Evolutionary conservation across 2,113 vertebrate genomes (phyloP), one percentile per base, ranked within the genome.

Genomic region (Equus przewalskii): DNA sequence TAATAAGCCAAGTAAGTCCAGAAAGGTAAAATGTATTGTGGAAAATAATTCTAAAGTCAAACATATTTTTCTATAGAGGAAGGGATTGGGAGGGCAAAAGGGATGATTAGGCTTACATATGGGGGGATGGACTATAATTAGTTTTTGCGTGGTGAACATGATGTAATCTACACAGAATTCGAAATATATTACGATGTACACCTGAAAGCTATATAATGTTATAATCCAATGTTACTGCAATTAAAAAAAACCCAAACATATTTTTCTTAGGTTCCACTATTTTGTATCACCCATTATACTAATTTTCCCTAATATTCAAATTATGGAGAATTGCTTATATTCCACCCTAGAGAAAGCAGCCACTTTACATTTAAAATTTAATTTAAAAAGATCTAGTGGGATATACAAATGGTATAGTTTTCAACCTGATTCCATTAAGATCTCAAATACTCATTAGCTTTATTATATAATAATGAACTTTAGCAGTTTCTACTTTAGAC

Each of bases 11-110:
- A 96, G 56, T 73, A 92, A 82, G 22, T 70, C 96, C 13, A 69
- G 12, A 65, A 90, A 72, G 36, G 21, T 62, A 94, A 89, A 97
- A 60, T 9, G 14, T 33, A 51, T 49, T 95, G 2, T 89, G 79
- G 64, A 92, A 97, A 95, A 79, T 62, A 91, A 78, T 79, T 82
- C 22, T 94, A 41, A 90, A 51, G 44, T 84, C 41, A 65, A 86
- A 87, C 46, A 36, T n/a, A 56, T 70, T 67, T 96, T 91, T 85
- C 58, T 94, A 41, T 41, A 41, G 36, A 41, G 36, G 36, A 41
- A 41, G 36, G 36, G 36, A 41, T 41, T 41, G 36, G 36, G 36
- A 41, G 36, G 36, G 36, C 36, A 41, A 41, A 41, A 41, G 36
- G 36, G 36, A 41, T 41, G 36, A 41, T 41, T 41, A 41, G 36